Base-by-base conservation (phyloP, 1,140 invertebrate species). In the Chlorops oryzae region DNA sequence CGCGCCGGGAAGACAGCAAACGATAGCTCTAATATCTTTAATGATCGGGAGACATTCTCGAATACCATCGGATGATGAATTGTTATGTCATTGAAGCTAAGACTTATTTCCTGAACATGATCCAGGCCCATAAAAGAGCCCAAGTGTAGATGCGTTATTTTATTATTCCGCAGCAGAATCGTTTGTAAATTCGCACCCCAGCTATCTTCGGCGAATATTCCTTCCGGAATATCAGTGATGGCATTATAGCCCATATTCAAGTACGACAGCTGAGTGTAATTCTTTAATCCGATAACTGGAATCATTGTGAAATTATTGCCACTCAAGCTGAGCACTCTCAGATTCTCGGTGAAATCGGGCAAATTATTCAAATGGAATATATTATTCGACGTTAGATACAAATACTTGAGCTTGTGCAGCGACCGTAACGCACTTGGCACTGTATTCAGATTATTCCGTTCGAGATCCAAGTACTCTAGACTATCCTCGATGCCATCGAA, bases 161-260 rank as follows among this genome's bases (percentile, higher is more conserved):
- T 80, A 66, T 95, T 95, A 73, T 91, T 92, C 28, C 88, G 79
- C 40, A 95, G 73, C 40, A 91, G 78, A 12, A 95, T 77, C 44
- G 88, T 92, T 57, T 85, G 84, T n/a, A 94, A 73, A 59, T 82
- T 84, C 21, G 79, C 78, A 12, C 85, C 87, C 89, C 90, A 92
- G 28, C 72, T 72, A n/a, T 80, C 78, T 20, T 67, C 62, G 0
- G 63, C 59, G 59, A 92, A 91, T 61, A 90, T 86, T 28, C 81
- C 81, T 10, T 82, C 78, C 38, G 80, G 76, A 42, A 94, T 80
- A 57, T 85, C 80, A 22, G 79, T 77, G 58, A 94, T 91, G 55
- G 81, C 81, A 66, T 94, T 94, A 63, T 92, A 91, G 23, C 87
- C 89, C 48, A 92, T 79, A 73, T 92, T 92, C 39, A 94, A 76